These are phyloP conservation scores for Gallinago solitaria DNA, from an alignment of 2,797 vertebrate genomes.

Conservation along the genomic window DNA sequence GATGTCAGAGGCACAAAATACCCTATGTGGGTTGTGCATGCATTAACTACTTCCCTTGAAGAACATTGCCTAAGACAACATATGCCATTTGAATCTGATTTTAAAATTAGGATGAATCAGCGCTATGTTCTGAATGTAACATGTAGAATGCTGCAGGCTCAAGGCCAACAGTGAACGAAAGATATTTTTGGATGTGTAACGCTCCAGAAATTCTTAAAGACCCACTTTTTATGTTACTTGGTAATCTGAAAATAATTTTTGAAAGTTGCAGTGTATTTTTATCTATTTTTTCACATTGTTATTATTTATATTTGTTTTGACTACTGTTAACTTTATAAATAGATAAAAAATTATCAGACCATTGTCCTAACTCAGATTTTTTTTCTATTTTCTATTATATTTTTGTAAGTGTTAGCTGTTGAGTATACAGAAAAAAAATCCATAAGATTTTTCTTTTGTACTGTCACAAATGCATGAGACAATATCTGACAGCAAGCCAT, in stretches of 20 bases:
- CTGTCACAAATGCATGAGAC: conserved; percentile 9
- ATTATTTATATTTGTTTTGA: conserved; percentile 15
- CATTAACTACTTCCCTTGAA: conserved; percentile 14
- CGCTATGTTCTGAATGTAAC: neutral
- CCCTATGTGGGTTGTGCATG: neutral
- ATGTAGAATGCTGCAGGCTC: conserved; percentile 38
- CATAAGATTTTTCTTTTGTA: neutral
- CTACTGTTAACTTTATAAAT: conserved; percentile 4
- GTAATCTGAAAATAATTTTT: conserved; percentile 32
- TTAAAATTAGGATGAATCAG: conserved; percentile 53
- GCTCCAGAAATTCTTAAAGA: conserved; percentile 30
- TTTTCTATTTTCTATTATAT: neutral
- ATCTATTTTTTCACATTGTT: neutral
- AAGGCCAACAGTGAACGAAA: conserved; percentile 29
- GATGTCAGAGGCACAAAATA: neutral
- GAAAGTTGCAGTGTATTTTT: conserved; percentile 1
- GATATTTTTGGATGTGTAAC: conserved; percentile 59
- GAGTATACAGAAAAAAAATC: neutral
- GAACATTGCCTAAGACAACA: conserved; percentile 19
- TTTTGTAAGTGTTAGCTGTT: neutral
- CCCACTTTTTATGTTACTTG: neutral
- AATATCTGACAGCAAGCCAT: conserved; percentile 45
- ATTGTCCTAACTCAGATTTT: neutral
- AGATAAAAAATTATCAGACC: neutral
- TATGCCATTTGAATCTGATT: neutral